phyloP scores from a whole-genome alignment of 2,113 vertebrate species.

The Elephantulus edwardii region DNA sequence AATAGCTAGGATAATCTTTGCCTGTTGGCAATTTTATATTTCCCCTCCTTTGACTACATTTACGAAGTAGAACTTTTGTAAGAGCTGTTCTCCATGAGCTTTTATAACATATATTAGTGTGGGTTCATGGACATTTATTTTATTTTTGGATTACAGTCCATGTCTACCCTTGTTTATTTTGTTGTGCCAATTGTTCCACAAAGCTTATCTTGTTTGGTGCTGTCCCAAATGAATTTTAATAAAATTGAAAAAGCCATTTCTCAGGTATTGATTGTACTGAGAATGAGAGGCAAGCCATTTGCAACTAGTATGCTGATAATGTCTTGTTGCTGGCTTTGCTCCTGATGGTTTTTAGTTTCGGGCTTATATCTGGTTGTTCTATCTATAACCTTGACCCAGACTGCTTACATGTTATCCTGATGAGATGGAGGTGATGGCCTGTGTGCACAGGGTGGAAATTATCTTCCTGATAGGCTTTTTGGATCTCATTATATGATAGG shows the following conservation, averaged over 20 bases:
- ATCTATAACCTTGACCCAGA: slow-evolving; percentile 49
- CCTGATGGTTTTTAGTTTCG: slow-evolving; percentile 53
- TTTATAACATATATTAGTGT: background rate
- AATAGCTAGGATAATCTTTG: background rate
- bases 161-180: slow-evolving; percentile 15
- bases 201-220: slow-evolving; percentile 24
- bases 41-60: slow-evolving; percentile 3
- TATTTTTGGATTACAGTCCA: slow-evolving; percentile 12
- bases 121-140: slow-evolving; percentile 8
- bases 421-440: slow-evolving; percentile 45
- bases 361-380: slow-evolving; percentile 37
- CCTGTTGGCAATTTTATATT: slow-evolving; percentile 12
- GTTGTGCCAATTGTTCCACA: slow-evolving; percentile 1
- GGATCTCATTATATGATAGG: slow-evolving; percentile 64
- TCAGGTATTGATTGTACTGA: slow-evolving; percentile 33
- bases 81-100: background rate
- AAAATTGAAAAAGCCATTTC: slow-evolving; percentile 35
- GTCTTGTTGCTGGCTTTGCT: slow-evolving; percentile 35
- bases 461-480: slow-evolving; percentile 43
- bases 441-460: slow-evolving; percentile 47
- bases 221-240: slow-evolving; percentile 32
- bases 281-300: slow-evolving; percentile 1
- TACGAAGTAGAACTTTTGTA: slow-evolving; percentile 16
- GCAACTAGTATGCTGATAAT: background rate
- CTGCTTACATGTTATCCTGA: slow-evolving; percentile 29